Conservation (phyloP, 2,797 vertebrate genomes). For the Centropyge bicolor region DNA sequence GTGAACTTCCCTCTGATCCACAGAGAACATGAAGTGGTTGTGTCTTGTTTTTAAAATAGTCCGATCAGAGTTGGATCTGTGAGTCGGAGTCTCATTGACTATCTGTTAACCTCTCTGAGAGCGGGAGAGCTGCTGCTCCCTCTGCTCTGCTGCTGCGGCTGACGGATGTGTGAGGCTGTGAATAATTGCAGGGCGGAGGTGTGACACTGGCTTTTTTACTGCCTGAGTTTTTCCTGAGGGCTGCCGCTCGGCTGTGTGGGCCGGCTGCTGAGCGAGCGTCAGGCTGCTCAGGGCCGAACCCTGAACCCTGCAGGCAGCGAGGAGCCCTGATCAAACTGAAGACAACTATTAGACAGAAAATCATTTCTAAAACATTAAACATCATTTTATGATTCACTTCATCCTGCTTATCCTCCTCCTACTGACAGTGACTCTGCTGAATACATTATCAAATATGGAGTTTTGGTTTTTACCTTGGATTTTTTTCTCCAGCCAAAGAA, state of each 20-base stretch:
- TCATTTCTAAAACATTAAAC: neutral
- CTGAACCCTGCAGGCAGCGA: neutral
- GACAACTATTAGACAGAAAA: neutral
- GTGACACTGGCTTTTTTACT: neutral
- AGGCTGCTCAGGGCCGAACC: neutral
- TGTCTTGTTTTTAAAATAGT: too few species aligned
- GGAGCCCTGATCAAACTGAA: neutral
- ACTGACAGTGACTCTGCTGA: too few species aligned
- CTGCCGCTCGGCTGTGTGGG: slow-evolving; percentile 16
- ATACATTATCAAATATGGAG: too few species aligned
- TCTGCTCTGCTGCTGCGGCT: neutral
- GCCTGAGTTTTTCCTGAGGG: slow-evolving; percentile 22
- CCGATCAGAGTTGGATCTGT: too few species aligned
- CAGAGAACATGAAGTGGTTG: too few species aligned
- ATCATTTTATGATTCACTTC: neutral
- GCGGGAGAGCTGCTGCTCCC: neutral
- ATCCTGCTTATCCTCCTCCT: neutral
- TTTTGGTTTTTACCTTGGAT: too few species aligned
- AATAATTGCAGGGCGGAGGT: slow-evolving; percentile 34
- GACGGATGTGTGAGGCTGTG: slow-evolving; percentile 45
- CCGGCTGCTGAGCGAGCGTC: slow-evolving; percentile 1
- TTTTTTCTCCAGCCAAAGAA: too few species aligned
- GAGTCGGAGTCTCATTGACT: neutral
- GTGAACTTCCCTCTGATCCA: too few species aligned
- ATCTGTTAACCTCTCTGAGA: neutral